phyloP scores from a whole-genome alignment of 2,888 invertebrate genomes.

The Trypoxylon attenuatum region DNA sequence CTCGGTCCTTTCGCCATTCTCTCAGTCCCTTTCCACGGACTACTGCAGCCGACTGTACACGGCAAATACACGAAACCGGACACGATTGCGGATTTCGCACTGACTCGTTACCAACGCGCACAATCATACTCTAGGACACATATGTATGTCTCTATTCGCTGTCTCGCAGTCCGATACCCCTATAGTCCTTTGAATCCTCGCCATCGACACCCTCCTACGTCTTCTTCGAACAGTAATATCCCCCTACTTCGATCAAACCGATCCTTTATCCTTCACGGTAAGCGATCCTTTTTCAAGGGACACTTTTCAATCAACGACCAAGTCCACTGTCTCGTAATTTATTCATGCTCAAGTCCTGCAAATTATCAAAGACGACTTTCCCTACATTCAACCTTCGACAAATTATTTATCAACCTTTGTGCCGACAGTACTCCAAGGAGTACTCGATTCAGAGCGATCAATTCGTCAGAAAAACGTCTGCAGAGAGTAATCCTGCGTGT shows the following conservation, averaged over 20 bases:
- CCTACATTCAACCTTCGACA: no score
- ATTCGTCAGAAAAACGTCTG: no score
- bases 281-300: background rate
- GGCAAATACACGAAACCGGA: constrained; percentile 45
- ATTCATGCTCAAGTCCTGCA: no score
- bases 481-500: no score
- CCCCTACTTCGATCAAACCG: background rate
- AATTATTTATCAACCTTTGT: no score
- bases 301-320: no score
- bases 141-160: background rate
- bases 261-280: background rate
- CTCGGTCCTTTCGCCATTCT: constrained; percentile 1
- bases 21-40: constrained; percentile 24
- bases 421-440: no score
- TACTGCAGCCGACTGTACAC: constrained; percentile 22
- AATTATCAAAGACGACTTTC: no score
- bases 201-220: background rate
- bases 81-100: constrained; percentile 47
- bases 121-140: background rate
- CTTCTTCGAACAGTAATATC: background rate
- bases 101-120: constrained; percentile 37
- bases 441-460: no score
- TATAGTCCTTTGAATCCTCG: constrained; percentile 2
- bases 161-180: background rate
- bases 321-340: no score